Conservation (phyloP, 2,888 invertebrate genomes). For the Ischnus inquisitorius region DNA sequence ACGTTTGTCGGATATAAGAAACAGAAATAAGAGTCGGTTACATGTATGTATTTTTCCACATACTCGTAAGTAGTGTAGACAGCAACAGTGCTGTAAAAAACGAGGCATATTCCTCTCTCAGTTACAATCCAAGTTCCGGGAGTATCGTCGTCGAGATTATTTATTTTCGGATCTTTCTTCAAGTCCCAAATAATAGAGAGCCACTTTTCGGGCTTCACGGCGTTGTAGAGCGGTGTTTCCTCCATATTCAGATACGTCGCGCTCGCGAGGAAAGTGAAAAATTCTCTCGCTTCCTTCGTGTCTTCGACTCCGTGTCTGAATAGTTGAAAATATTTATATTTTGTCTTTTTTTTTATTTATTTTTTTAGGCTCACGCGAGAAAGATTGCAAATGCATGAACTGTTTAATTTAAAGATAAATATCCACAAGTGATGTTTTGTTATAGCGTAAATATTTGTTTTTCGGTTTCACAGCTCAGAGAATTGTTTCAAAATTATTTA, state of each 20-base stretch:
- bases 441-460: no score
- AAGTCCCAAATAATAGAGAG: conserved; percentile 76
- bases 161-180: conserved; percentile 54
- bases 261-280: conserved; percentile 73
- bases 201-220: conserved; percentile 73
- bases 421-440: no score
- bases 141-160: background rate
- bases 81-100: conserved; percentile 60
- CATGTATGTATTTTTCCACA: conserved; percentile 55
- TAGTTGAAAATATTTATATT: background rate
- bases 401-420: no score
- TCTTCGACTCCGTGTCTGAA: conserved; percentile 74
- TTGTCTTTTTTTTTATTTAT: background rate
- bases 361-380: background rate
- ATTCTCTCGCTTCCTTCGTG: conserved; percentile 71
- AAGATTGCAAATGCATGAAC: background rate
- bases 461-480: background rate
- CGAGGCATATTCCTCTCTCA: conserved; percentile 75
- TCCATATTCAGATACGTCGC: conserved; percentile 70
- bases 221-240: conserved; percentile 68
- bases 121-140: conserved; percentile 71
- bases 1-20: no score
- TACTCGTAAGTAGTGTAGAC: conserved; percentile 73
- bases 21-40: background rate
- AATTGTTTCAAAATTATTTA: background rate